Evolutionary conservation across 2,888 invertebrate species (phyloP).

Genomic region (Andricus curvator): DNA sequence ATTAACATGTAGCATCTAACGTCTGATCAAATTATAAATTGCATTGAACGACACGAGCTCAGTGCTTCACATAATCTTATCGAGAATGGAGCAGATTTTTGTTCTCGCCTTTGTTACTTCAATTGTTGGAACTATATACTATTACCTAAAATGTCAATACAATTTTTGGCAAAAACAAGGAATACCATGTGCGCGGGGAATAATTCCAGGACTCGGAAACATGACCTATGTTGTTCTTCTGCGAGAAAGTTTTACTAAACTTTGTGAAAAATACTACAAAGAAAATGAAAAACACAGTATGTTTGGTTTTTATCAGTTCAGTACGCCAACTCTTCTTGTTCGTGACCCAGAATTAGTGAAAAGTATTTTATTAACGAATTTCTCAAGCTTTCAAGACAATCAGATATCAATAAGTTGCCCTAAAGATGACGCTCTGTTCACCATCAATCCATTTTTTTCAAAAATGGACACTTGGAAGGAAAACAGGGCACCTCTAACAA

Average conservation of each 20-base stretch:
- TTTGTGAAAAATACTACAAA: constrained; percentile 54
- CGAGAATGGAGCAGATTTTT: constrained; percentile 14
- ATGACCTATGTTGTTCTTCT: constrained; percentile 45
- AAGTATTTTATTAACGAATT: constrained; percentile 57
- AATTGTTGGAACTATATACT: constrained; percentile 41
- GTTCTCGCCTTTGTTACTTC: background rate
- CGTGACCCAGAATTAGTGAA: constrained; percentile 64
- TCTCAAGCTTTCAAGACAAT: constrained; percentile 59
- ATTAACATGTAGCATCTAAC: background rate
- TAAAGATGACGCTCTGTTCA: constrained; percentile 55
- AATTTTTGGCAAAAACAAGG: constrained; percentile 58
- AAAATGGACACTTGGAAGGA: constrained; percentile 57
- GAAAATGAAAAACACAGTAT: constrained; percentile 55
- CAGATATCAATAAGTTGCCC: constrained; percentile 47
- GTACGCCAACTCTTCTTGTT: constrained; percentile 55
- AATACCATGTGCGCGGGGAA: constrained; percentile 50
- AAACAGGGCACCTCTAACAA: constrained; percentile 45
- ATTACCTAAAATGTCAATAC: constrained; percentile 38
- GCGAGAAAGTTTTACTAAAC: constrained; percentile 34
- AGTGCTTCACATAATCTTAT: background rate
- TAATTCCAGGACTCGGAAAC: constrained; percentile 60
- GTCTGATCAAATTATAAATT: background rate
- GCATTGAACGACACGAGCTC: background rate
- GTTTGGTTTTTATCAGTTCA: constrained; percentile 61
- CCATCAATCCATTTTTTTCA: constrained; percentile 63